Base-by-base conservation (phyloP, 2,888 invertebrate genomes). In the Lycaena phlaeas region DNA sequence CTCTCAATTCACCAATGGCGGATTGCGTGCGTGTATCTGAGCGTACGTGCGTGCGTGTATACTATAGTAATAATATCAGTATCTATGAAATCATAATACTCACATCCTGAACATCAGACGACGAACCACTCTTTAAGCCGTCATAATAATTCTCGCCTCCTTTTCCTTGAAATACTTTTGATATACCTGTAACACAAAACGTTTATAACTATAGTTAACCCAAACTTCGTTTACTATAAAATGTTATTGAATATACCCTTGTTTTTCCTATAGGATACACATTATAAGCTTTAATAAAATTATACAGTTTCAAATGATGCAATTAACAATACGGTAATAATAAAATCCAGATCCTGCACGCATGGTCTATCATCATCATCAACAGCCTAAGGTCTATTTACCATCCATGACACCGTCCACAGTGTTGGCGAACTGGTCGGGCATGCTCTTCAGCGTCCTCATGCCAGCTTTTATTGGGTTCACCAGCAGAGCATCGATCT, bases 321-420 rank as follows among this genome's bases (percentile, higher is more conserved):
- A n/a, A n/a, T n/a, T n/a, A n/a, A n/a, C n/a, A n/a, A n/a, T n/a
- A n/a, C n/a, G n/a, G n/a, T n/a, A n/a, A n/a, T n/a, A n/a, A n/a
- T n/a, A n/a, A n/a, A n/a, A n/a, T n/a, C n/a, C n/a, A n/a, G n/a
- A n/a, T n/a, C n/a, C n/a, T n/a, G n/a, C n/a, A n/a, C n/a, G n/a
- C n/a, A n/a, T n/a, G n/a, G n/a, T n/a, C n/a, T n/a, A n/a, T n/a
- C n/a, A n/a, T n/a, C n/a, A n/a, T n/a, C n/a, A n/a, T n/a, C n/a
- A n/a, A n/a, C n/a, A n/a, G n/a, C n/a, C n/a, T n/a, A n/a, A n/a
- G n/a, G n/a, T n/a, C n/a, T 7, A 17, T 15, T 61, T 68, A 85
- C 93, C 93, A 58, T 91, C 94, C 79, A 93, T 91, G 22, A 95
- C 90, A 45, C 92, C 93, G 58, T 93, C 93, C 0, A 96, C 92